These are phyloP conservation scores for Scolopax bukidnonensis DNA, from an alignment of 2,797 vertebrate genomes.

Conservation along the genomic window DNA sequence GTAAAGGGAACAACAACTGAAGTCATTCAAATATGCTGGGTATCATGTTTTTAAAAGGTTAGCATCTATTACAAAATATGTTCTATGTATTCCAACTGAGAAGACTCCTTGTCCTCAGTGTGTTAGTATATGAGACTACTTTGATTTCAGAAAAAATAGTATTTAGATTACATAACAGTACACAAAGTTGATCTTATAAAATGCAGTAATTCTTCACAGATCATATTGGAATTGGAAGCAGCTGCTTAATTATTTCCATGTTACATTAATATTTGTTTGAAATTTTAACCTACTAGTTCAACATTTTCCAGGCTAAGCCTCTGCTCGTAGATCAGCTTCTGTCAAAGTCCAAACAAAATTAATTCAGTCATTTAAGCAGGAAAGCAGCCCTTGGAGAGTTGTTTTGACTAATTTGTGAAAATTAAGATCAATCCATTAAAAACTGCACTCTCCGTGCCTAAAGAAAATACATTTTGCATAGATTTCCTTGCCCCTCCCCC, in stretches of 20 bases:
- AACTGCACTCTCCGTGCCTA: neutral
- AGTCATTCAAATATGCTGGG: conserved; percentile 76
- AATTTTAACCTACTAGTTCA: neutral
- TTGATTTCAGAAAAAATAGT: conserved; percentile 42
- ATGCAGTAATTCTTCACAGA: neutral
- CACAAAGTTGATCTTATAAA: neutral
- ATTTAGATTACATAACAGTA: conserved; percentile 2
- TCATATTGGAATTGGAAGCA: neutral
- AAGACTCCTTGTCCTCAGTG: neutral
- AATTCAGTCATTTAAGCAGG: neutral
- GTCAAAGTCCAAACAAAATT: neutral
- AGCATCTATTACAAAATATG: conserved; percentile 45
- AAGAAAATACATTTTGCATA: neutral
- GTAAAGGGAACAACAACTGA: conserved; percentile 82
- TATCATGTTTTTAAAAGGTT: conserved; percentile 61
- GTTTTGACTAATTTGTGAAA: neutral
- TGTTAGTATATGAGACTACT: neutral
- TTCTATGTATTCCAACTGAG: neutral
- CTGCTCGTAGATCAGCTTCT: neutral
- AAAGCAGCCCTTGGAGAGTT: neutral
- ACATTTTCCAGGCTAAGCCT: neutral
- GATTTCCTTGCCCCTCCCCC: too few species aligned
- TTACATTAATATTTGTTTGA: neutral
- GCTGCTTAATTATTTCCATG: neutral
- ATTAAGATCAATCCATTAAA: neutral